Evolutionary conservation across 1,140 invertebrate genomes (phyloP).

Genomic region (Oscheius sp.): DNA sequence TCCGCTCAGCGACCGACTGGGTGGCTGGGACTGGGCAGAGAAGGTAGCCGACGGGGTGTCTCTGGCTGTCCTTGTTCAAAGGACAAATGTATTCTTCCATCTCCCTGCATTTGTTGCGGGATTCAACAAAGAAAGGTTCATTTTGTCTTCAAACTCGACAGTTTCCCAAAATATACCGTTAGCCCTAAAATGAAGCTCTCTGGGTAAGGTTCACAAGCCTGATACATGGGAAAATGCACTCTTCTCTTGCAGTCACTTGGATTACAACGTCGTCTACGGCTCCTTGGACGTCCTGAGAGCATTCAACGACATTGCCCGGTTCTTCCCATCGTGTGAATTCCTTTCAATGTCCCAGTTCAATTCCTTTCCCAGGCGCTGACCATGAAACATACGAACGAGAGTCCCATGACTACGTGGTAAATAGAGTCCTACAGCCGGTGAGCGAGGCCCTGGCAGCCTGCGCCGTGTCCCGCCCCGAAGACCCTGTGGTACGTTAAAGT

Average conservation of each 20-base stretch:
- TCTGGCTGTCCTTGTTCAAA: neutral
- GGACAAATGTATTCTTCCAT: neutral
- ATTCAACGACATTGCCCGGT: neutral
- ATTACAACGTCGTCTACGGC: too few species aligned
- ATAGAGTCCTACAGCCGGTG: neutral
- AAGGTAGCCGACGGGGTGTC: neutral
- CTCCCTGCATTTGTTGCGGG: neutral
- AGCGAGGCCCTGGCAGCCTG: neutral
- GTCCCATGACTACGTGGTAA: neutral
- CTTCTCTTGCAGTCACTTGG: too few species aligned
- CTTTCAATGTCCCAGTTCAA: neutral
- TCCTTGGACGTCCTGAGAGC: neutral
- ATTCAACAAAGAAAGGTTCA: neutral
- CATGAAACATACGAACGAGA: neutral
- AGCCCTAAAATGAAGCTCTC: too few species aligned
- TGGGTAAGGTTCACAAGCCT: too few species aligned
- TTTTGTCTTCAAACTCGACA: neutral
- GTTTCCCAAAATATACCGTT: neutral
- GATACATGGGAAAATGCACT: too few species aligned
- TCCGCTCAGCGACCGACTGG: neutral
- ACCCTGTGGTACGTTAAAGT: neutral
- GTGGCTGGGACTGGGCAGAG: neutral
- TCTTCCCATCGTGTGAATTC: neutral
- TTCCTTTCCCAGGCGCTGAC: neutral
- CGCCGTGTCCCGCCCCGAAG: neutral